phyloP scores from a whole-genome alignment of 2,113 vertebrate species.

The Ceyx cyanopectus region DNA sequence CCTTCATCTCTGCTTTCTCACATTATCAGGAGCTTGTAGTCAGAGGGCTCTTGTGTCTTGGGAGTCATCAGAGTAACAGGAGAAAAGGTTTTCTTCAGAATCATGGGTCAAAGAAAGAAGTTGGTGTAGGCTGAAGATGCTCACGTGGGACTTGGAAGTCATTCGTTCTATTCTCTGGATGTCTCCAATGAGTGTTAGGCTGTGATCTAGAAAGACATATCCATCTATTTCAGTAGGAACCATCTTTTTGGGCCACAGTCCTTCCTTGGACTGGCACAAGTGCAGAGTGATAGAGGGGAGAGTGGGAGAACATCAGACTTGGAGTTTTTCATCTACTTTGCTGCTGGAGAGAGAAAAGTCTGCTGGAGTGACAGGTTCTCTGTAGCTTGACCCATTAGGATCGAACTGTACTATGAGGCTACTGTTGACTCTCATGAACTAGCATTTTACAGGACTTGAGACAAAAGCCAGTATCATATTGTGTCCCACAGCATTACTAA shows the following conservation, averaged over 20 bases:
- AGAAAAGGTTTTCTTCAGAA: background rate
- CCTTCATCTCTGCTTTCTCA: background rate
- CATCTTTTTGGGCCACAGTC: background rate
- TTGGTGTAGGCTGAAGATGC: background rate
- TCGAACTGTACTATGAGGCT: fast-evolving
- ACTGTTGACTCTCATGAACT: fast-evolving
- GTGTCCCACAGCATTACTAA: constrained; percentile 85
- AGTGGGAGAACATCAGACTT: fast-evolving
- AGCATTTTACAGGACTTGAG: background rate
- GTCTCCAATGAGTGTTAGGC: background rate
- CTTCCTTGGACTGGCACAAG: background rate
- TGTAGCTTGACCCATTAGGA: background rate
- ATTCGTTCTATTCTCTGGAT: background rate
- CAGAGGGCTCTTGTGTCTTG: background rate
- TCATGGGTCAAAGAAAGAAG: background rate
- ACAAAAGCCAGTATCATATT: background rate
- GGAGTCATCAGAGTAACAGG: background rate
- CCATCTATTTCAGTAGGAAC: fast-evolving
- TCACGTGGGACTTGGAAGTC: background rate
- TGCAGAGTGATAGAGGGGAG: background rate
- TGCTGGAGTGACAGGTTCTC: background rate
- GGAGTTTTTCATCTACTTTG: background rate
- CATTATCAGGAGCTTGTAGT: background rate
- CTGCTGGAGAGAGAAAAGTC: background rate
- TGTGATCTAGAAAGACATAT: background rate